phyloP scores from a whole-genome alignment of 2,888 invertebrate species.

The Andrena hattorfiana region DNA sequence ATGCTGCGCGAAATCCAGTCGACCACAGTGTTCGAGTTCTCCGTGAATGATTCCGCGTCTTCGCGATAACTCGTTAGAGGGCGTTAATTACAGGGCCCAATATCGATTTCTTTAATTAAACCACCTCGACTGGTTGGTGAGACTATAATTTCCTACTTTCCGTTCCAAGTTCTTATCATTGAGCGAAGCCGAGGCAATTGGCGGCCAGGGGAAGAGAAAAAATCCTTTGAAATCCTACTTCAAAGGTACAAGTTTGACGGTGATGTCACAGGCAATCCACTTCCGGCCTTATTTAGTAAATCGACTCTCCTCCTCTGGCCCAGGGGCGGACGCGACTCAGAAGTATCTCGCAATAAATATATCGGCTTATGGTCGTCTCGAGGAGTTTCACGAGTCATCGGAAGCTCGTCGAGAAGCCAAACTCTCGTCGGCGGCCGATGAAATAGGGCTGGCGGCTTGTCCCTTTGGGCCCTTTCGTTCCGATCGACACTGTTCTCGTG shows the following conservation, averaged over 20 bases:
- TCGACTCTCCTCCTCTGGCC: constrained; percentile 53
- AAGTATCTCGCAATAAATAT: constrained; percentile 69
- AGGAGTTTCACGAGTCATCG: constrained; percentile 70
- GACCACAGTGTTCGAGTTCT: no score
- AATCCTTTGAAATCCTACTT: constrained; percentile 56
- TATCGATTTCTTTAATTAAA: constrained; percentile 24
- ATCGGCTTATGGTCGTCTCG: constrained; percentile 69
- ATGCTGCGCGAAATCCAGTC: no score
- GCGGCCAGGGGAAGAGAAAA: constrained; percentile 10
- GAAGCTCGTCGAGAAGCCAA: constrained; percentile 60
- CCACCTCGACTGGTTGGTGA: background rate
- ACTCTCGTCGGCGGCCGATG: constrained; percentile 54
- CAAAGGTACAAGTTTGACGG: constrained; percentile 61
- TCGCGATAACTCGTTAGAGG: background rate
- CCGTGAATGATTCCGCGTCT: background rate
- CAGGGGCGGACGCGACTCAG: constrained; percentile 50
- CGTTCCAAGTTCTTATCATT: constrained; percentile 13
- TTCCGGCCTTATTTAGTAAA: constrained; percentile 71
- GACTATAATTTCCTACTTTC: constrained; percentile 3
- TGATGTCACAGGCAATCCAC: constrained; percentile 68
- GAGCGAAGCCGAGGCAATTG: constrained; percentile 14
- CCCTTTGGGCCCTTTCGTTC: constrained; percentile 40
- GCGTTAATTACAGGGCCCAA: constrained; percentile 6
- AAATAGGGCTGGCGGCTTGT: constrained; percentile 56
- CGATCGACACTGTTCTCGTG: constrained; percentile 4